These are phyloP conservation scores for Aptenodytes forsteri DNA, from an alignment of 2,113 vertebrate species.

Conservation along the genomic window DNA sequence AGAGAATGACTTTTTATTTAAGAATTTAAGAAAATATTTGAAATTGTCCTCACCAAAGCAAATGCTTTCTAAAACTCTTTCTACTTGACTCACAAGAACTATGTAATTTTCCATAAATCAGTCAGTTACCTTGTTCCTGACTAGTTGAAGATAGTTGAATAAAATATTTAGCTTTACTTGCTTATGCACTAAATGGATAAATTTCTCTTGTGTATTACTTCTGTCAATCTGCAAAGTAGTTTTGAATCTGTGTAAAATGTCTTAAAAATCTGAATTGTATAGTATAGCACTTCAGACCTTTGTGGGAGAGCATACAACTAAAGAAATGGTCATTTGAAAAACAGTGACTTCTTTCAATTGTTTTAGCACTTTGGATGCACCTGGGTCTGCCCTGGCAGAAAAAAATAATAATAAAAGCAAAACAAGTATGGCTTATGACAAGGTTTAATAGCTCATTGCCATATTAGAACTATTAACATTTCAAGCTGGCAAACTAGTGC, in stretches of 20 bases:
- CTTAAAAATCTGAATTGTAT: not conserved
- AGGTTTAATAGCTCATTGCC: not conserved
- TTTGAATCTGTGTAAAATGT: not conserved
- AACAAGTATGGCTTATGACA: not conserved
- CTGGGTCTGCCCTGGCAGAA: not conserved
- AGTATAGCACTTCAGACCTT: not conserved
- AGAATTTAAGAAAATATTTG: not conserved
- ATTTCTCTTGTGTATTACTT: not conserved
- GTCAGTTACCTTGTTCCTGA: not conserved
- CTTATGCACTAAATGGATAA: not conserved
- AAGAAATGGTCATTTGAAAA: not conserved
- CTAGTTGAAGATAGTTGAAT: not conserved
- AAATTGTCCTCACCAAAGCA: not conserved
- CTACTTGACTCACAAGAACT: not conserved
- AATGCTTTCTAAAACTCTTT: not conserved
- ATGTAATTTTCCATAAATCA: not conserved
- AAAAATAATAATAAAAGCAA: not conserved
- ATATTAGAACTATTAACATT: not conserved
- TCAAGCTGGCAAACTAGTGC: not conserved
- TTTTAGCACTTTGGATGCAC: not conserved
- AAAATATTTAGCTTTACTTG: not conserved
- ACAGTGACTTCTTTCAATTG: not conserved
- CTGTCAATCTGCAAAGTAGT: not conserved
- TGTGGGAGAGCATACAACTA: not conserved
- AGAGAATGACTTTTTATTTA: not conserved